These are phyloP conservation scores for Mesocentrotus franciscanus DNA, from an alignment of 53 echinoderm and acorn worm species.

Conservation along the genomic window DNA sequence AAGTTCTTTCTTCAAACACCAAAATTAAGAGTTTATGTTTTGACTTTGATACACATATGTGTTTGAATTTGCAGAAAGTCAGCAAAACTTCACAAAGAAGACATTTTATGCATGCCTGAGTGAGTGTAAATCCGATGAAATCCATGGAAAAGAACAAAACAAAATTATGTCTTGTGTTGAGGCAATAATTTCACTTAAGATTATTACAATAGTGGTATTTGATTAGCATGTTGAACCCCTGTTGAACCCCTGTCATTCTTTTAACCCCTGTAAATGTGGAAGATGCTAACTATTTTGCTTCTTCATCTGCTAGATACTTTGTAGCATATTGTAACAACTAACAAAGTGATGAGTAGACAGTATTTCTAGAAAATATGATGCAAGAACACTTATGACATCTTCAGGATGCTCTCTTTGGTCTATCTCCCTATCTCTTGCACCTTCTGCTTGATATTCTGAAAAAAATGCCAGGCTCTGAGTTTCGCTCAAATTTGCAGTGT, in stretches of 20 bases:
- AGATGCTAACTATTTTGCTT: not conserved
- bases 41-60: no score
- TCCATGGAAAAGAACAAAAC: no score
- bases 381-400: not conserved
- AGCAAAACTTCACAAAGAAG: no score
- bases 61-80: no score
- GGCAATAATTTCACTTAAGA: no score
- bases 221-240: not conserved
- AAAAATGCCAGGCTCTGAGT: not conserved
- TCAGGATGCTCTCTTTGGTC: not conserved
- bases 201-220: not conserved
- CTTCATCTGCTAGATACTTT: not conserved
- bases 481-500: not conserved
- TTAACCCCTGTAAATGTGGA: not conserved
- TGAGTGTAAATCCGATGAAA: no score
- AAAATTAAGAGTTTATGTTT: no score
- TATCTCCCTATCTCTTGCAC: not conserved
- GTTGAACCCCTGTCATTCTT: not conserved
- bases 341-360: slow-evolving; percentile 6
- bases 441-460: not conserved
- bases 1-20: no score
- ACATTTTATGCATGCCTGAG: no score
- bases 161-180: no score
- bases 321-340: not conserved
- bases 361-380: not conserved